phyloP scores from a whole-genome alignment of 2,113 vertebrate species.

The Nymphicus hollandicus region DNA sequence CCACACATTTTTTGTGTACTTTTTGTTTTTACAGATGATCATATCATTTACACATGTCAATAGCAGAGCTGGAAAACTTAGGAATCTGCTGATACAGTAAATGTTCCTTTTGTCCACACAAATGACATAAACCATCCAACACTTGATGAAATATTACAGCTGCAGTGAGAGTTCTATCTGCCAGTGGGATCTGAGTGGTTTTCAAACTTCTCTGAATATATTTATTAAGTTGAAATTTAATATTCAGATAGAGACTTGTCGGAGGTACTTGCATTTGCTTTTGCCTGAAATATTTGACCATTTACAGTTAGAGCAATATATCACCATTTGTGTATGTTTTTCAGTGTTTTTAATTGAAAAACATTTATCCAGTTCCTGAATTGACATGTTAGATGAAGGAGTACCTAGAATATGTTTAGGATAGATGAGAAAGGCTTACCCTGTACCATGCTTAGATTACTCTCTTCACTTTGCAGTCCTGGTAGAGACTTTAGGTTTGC shows the following conservation, averaged over 20 bases:
- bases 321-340: not conserved
- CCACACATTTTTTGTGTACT: not conserved
- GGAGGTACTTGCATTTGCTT: not conserved
- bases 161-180: not conserved
- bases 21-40: not conserved
- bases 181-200: not conserved
- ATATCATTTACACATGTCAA: not conserved
- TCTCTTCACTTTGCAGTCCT: not conserved
- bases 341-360: not conserved
- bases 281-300: not conserved
- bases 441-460: accelerated
- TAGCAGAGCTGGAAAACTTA: not conserved
- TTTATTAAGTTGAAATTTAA: constrained; percentile 15
- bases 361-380: not conserved
- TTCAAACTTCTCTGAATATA: not conserved
- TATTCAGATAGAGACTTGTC: not conserved
- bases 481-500: not conserved
- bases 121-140: not conserved
- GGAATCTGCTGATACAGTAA: constrained; percentile 40
- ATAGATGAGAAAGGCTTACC: not conserved
- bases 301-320: not conserved
- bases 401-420: not conserved
- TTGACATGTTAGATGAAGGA: not conserved
- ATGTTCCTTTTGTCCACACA: not conserved
- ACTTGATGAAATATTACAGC: constrained; percentile 48